Evolutionary conservation across 2,888 invertebrate species (phyloP), one percentile per base, ranked within the genome.

Genomic region (Dorcus hopei): DNA sequence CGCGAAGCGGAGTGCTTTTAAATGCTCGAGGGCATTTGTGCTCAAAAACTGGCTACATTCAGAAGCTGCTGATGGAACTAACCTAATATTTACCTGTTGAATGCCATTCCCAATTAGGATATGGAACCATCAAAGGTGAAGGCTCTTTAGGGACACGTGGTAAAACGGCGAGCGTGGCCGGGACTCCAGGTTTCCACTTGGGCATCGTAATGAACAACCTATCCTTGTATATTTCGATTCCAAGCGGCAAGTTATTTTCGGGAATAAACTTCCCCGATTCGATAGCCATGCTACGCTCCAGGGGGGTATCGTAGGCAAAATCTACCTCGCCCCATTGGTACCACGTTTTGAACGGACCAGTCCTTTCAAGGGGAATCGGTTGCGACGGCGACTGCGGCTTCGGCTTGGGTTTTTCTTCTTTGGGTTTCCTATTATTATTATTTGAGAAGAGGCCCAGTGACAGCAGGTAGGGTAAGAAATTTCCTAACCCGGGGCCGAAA

Each of bases 321-420:
- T 93, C 92, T 4, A 93, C 76, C 39, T 82, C 81, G 62, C 85
- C 87, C 92, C 92, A 93, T 58, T 87, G 85, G 73, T 89, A 90
- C 19, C 88, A 80, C 23, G 86, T 84, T 66, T 71, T 81, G 64
- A 86, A 83, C 1, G 85, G 84, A 0, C 83, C 84, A 0, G 84
- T 82, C 40, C 78, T 80, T 2, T 83, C 83, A 0, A 79, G 26
- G 6, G 68, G 64, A 23, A 61, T 40, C 2, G 23, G 49, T 33
- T 33, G 26, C 3, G 26, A 6, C 7, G 47, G 6, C 38, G 42
- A 4, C 39, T 23, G 19, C 3, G 38, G 16, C 9, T 40, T 49
- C 39, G 43, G 6, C 6, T 9, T 38, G 47, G 33, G 9, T 40
- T 39, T 23, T 40, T 19, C 14, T n/a, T 41, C 14, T 41, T 38